Conservation (phyloP, 2,888 invertebrate species). For the Epinotia demarniana region DNA sequence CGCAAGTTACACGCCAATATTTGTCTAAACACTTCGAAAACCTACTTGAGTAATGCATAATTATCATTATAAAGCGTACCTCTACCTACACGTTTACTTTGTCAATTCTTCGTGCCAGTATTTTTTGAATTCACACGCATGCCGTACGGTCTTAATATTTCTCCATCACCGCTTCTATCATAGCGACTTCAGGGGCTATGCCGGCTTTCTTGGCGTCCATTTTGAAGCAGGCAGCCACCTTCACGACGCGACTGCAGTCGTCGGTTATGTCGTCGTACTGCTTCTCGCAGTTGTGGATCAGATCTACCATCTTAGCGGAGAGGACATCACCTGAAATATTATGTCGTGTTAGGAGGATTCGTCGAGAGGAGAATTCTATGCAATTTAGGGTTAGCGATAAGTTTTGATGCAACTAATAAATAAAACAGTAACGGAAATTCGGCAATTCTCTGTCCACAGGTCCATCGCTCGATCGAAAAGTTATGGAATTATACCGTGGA, state of each 20-base stretch:
- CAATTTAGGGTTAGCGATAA: too few species aligned
- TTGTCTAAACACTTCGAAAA: background rate
- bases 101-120: background rate
- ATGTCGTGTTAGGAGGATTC: too few species aligned
- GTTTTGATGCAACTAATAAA: too few species aligned
- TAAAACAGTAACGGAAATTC: too few species aligned
- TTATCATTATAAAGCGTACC: background rate
- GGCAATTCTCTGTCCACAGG: too few species aligned
- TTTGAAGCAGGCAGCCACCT: slow-evolving; percentile 78
- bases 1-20: background rate
- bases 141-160: slow-evolving; percentile 57
- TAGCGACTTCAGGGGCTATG: slow-evolving; percentile 76
- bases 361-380: too few species aligned
- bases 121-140: background rate
- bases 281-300: slow-evolving; percentile 78
- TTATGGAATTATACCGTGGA: too few species aligned
- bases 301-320: slow-evolving; percentile 67
- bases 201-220: slow-evolving; percentile 66
- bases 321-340: slow-evolving; percentile 66
- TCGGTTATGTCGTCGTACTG: slow-evolving; percentile 67
- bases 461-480: too few species aligned
- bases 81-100: background rate
- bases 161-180: slow-evolving; percentile 78
- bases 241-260: slow-evolving; percentile 74
- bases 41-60: background rate